These are phyloP conservation scores for Rhabdomys pumilio DNA, from an alignment of 2,797 vertebrate species.

Conservation along the genomic window DNA sequence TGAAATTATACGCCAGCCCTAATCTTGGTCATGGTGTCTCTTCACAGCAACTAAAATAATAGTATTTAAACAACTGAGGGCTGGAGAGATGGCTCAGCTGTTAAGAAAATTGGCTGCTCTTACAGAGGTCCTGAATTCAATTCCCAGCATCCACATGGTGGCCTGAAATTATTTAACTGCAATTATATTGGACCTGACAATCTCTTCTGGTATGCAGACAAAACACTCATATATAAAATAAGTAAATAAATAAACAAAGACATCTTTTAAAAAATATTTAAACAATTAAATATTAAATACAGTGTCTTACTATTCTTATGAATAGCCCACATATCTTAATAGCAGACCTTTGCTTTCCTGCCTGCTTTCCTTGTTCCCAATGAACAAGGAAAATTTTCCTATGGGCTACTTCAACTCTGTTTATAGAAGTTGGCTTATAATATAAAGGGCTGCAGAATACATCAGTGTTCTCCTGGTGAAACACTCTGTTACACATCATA, in stretches of 20 bases:
- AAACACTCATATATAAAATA: not conserved
- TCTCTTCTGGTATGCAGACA: not conserved
- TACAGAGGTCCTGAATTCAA: constrained; percentile 1
- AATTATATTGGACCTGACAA: not conserved
- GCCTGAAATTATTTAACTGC: not conserved
- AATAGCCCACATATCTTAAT: not conserved
- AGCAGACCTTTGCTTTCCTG: not conserved
- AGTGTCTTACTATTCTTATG: not conserved
- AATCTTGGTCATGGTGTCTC: not conserved
- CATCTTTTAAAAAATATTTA: not conserved
- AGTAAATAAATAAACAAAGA: not conserved
- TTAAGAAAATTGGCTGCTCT: not conserved
- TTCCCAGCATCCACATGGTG: not conserved
- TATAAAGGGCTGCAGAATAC: not conserved
- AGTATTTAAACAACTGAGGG: not conserved
- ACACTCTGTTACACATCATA: not conserved
- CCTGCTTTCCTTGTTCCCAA: not conserved
- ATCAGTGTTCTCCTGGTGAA: constrained; percentile 76
- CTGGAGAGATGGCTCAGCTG: not conserved
- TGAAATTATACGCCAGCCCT: not conserved
- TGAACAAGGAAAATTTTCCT: not conserved
- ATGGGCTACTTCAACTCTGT: constrained; percentile 58
- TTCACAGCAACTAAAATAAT: not conserved
- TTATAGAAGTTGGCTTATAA: not conserved
- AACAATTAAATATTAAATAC: constrained; percentile 30